phyloP scores from a whole-genome alignment of 1,140 invertebrate genomes.

The Pogonomyrmex californicus region DNA sequence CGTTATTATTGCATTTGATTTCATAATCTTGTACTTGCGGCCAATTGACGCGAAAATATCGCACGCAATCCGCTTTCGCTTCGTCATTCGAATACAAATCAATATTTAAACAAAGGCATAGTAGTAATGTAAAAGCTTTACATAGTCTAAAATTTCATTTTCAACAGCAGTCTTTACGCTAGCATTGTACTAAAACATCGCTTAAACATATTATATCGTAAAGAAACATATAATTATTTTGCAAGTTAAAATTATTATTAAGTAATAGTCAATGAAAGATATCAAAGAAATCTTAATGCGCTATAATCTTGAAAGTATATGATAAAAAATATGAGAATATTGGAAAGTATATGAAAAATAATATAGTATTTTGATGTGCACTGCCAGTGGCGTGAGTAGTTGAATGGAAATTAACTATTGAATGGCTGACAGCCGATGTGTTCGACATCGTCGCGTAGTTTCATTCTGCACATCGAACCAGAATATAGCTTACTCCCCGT shows the following conservation, averaged over 20 bases:
- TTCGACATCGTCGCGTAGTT: slow-evolving; percentile 70
- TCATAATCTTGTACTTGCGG: slow-evolving; percentile 49
- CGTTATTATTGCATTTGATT: slow-evolving; percentile 50
- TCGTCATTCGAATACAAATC: slow-evolving; percentile 23
- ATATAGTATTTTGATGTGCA: slow-evolving; percentile 41
- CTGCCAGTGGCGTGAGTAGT: slow-evolving; percentile 46
- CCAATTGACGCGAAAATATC: slow-evolving; percentile 23
- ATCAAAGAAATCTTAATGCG: background rate
- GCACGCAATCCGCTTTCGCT: slow-evolving; percentile 50
- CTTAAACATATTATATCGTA: background rate
- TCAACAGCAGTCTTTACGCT: background rate
- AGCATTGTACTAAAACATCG: too few relatives aligned
- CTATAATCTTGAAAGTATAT: background rate
- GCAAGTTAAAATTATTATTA: background rate
- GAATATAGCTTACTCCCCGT: slow-evolving; percentile 61
- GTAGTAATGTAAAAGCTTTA: background rate
- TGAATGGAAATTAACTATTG: slow-evolving; percentile 80
- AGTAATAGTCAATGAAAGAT: background rate
- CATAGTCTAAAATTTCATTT: background rate
- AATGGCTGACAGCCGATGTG: slow-evolving; percentile 76
- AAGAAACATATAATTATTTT: background rate
- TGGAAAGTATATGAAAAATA: slow-evolving; percentile 13
- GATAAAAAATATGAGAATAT: slow-evolving; percentile 1
- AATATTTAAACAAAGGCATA: slow-evolving; percentile 43
- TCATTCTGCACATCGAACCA: slow-evolving; percentile 34